phyloP scores from a whole-genome alignment of 2,113 vertebrate species.

The Ceratotherium simum region DNA sequence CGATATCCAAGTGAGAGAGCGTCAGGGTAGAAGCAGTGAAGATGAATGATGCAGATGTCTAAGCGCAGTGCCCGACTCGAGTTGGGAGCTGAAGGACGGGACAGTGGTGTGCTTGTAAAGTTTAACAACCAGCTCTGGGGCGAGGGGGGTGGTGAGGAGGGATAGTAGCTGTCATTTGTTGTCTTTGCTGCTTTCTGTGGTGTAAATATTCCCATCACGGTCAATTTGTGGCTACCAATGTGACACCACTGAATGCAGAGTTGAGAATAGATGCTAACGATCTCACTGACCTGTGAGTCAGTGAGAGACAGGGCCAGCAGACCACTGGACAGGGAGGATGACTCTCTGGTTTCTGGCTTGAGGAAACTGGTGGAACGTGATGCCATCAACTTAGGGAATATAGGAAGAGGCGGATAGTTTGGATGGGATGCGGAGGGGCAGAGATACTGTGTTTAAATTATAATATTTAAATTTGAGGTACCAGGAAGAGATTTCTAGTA shows the following conservation, averaged over 20 bases:
- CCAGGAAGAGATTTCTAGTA: neutral
- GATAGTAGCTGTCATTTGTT: neutral
- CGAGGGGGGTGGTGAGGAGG: neutral
- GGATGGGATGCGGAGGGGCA: neutral
- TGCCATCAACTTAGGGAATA: neutral
- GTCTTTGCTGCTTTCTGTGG: neutral
- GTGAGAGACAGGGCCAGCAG: neutral
- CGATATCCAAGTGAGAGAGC: neutral
- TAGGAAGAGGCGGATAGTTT: neutral
- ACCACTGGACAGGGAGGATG: neutral
- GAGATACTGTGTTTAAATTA: neutral
- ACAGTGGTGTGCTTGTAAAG: neutral
- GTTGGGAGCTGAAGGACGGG: neutral
- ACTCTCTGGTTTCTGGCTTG: neutral
- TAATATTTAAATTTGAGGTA: neutral
- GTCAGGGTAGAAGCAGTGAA: no score
- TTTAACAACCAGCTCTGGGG: neutral
- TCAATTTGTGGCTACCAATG: neutral
- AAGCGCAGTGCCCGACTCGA: neutral
- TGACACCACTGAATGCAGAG: neutral
- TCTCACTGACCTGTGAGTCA: neutral
- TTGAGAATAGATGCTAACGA: neutral
- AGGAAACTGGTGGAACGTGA: neutral
- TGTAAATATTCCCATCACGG: neutral
- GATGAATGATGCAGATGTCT: neutral